Base-by-base conservation (phyloP, 1,140 invertebrate species). In the Metaphire vulgaris region DNA sequence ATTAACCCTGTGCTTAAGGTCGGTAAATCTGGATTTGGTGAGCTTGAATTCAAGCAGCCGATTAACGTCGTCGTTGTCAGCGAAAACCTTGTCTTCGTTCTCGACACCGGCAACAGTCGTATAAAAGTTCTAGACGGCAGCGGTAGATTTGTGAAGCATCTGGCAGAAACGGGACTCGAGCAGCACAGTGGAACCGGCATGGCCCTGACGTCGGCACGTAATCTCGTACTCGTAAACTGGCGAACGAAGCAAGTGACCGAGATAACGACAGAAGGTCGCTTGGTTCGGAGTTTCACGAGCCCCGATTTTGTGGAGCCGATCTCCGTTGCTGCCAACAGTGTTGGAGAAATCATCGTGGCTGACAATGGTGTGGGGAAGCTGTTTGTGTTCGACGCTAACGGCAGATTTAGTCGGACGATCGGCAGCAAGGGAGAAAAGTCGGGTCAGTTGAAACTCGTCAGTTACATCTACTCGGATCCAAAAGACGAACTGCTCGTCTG, bases 91-190 rank as follows among this genome's bases (percentile, higher is more conserved):
- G 88, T 95, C 33, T 96, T 93, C 85, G 90, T 96, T 41, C 88
- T 95, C 28, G 94, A 96, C 85, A 95, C 94, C 1, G 94, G 94
- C n/a, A 97, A 96, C 86, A 93, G 92, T n/a, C 87, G 95, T 70
- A 92, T 97, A 32, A 94, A 94, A 86, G 84, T 88, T 29, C 85
- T 95, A n/a, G 92, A 92, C 81, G n/a, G 28, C 32, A 41, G 28
- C n/a, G 26, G 32, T 16, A 56, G 0, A 14, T 29, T n/a, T 26
- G 72, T 73, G 26, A 64, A 30, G 28, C 41, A 56, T 21, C 32
- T 73, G 28, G 66, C 72, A 28, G 81, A 82, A 1, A 89, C 91
- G 81, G 92, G 92, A 65, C 86, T 95, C 77, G 90, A 91, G 76
- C 91, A 92, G 32, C 88, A 92, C 79, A 92, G 93, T 87, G 93